Evolutionary conservation across 2,888 invertebrate species (phyloP).

Genomic region (Siphonodentalium dalli): DNA sequence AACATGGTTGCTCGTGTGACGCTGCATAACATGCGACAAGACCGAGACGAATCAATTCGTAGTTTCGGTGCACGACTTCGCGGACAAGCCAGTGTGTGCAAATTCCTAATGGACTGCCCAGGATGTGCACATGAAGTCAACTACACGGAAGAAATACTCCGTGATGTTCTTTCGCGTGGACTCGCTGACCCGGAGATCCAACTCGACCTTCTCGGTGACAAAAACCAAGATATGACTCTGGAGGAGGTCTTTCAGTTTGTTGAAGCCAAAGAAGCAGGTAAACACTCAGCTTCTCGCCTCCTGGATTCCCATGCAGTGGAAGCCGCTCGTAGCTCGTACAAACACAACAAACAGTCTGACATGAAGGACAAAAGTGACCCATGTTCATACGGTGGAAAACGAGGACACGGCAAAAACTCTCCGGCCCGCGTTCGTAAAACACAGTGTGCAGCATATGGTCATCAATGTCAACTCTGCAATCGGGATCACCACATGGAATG

Average conservation of each 20-base stretch:
- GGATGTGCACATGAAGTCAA: slow-evolving; percentile 22
- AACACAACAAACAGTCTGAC: background rate
- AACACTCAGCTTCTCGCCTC: slow-evolving; percentile 32
- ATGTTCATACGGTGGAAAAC: slow-evolving; percentile 29
- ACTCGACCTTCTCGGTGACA: slow-evolving; percentile 28
- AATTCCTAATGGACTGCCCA: slow-evolving; percentile 22
- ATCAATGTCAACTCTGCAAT: slow-evolving; percentile 17
- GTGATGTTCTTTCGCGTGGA: slow-evolving; percentile 23
- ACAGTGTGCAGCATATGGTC: slow-evolving; percentile 28
- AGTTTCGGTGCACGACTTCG: slow-evolving; percentile 26
- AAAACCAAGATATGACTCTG: slow-evolving; percentile 31
- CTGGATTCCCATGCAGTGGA: slow-evolving; percentile 8
- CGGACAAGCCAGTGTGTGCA: slow-evolving; percentile 31
- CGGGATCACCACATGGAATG: slow-evolving; percentile 21
- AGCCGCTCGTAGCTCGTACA: slow-evolving; percentile 19
- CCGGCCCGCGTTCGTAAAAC: slow-evolving; percentile 9
- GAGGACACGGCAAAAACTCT: slow-evolving; percentile 21
- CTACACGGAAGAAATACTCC: slow-evolving; percentile 27
- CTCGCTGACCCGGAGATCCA: slow-evolving; percentile 31
- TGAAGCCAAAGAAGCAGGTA: slow-evolving; percentile 30
- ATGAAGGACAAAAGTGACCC: slow-evolving; percentile 8
- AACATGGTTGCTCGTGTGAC: slow-evolving; percentile 27
- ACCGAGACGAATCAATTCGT: slow-evolving; percentile 27
- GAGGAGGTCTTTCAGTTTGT: slow-evolving; percentile 26
- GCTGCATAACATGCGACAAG: slow-evolving; percentile 30